These are phyloP conservation scores for Spondyliosoma cantharus DNA, from an alignment of 2,797 vertebrate genomes.

Conservation along the genomic window DNA sequence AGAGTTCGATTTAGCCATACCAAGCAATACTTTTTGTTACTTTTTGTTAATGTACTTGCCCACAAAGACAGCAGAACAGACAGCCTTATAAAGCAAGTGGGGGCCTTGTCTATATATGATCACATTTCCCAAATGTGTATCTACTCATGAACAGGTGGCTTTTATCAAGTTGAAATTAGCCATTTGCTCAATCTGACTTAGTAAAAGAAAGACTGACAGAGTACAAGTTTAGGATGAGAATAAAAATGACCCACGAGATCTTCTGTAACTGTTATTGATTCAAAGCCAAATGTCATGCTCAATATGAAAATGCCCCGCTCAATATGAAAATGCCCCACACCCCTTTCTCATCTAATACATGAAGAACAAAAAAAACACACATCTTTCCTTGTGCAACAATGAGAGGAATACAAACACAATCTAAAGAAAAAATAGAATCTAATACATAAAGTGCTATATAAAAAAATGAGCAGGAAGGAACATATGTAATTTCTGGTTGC, in stretches of 20 bases:
- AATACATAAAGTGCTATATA: not conserved
- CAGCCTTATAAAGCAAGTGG: not conserved
- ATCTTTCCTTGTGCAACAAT: not conserved
- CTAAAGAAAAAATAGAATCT: too few relatives aligned
- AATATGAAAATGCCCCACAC: not conserved
- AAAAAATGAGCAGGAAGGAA: not conserved
- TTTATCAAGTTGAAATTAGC: not conserved
- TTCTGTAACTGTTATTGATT: not conserved
- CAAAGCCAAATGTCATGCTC: not conserved
- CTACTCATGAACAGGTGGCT: constrained; percentile 3
- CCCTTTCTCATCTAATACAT: not conserved
- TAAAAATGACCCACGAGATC: not conserved
- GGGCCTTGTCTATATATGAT: not conserved
- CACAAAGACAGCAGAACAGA: not conserved
- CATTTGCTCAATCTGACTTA: not conserved
- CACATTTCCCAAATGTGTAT: constrained; percentile 11
- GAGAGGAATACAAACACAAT: not conserved
- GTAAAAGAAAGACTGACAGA: not conserved
- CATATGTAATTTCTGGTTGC: not conserved
- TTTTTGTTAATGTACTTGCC: not conserved
- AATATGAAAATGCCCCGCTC: too few relatives aligned
- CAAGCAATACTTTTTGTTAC: too few relatives aligned
- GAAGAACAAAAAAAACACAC: not conserved
- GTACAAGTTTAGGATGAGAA: not conserved
- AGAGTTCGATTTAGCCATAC: not conserved